Evolutionary conservation across 2,113 vertebrate species (phyloP).

Genomic region (Pygoscelis antarcticus): DNA sequence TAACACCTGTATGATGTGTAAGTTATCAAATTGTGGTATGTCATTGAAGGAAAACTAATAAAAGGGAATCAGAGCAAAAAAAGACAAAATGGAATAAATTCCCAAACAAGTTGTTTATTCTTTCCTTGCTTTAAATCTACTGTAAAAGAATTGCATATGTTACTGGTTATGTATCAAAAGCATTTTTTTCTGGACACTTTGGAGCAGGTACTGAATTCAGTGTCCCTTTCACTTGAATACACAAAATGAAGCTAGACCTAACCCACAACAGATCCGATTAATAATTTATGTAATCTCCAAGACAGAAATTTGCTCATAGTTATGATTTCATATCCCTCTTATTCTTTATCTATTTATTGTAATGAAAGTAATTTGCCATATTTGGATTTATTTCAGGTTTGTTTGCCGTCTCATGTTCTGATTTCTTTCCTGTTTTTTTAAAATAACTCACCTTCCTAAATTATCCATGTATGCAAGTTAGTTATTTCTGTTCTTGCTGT

Average conservation of each 20-base stretch:
- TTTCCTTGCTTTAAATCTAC: constrained; percentile 18
- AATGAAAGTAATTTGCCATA: constrained; percentile 24
- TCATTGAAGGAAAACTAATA: neutral
- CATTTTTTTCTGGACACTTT: neutral
- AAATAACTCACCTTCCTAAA: constrained; percentile 24
- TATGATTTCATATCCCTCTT: neutral
- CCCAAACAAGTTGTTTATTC: neutral
- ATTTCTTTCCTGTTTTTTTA: neutral
- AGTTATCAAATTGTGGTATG: neutral
- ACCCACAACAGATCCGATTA: neutral
- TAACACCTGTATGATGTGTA: neutral
- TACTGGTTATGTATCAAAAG: neutral
- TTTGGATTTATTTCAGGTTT: constrained; percentile 26
- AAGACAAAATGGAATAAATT: neutral
- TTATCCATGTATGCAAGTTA: neutral
- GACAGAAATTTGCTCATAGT: neutral
- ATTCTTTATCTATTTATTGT: neutral
- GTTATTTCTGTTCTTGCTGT: constrained; percentile 32
- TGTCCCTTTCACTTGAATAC: neutral
- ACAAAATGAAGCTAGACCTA: neutral
- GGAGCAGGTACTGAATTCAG: neutral
- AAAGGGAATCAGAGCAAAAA: neutral
- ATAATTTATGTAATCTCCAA: neutral
- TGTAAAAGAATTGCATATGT: neutral
- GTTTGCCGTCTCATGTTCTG: constrained; percentile 8